Percentiles rank a stretch among this genome's conserved stretches.
Conservation (phyloP, 2,888 invertebrate species). For the Oithona nana region DNA sequence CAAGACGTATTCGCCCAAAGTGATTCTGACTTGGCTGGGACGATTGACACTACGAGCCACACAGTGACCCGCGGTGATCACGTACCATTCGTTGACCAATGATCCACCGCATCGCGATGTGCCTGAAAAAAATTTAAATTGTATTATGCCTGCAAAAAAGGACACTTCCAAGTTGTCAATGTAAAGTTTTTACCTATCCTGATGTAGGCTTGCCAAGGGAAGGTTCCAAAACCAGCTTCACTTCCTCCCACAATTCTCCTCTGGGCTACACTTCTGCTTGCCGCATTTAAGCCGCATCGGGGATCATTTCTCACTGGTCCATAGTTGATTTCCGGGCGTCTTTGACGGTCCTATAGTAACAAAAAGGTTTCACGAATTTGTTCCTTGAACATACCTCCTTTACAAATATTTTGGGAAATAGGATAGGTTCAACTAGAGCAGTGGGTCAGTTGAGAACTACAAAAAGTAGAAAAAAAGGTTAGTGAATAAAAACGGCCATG, state of each 20-base stretch:
- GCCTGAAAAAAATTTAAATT: no score
- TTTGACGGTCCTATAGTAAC: slow-evolving; percentile 20
- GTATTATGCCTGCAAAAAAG: no score
- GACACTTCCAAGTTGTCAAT: no score
- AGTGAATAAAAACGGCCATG: no score
- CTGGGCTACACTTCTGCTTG: slow-evolving; percentile 60
- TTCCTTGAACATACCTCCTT: no score
- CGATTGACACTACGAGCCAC: slow-evolving; percentile 49
- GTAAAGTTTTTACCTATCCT: slow-evolving; percentile 70
- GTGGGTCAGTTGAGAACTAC: no score
- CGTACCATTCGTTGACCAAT: slow-evolving; percentile 68
- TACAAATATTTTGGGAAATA: no score
- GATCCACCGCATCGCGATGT: slow-evolving; percentile 64
- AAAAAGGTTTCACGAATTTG: no score
- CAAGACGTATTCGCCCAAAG: slow-evolving; percentile 77
- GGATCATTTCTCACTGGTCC: slow-evolving; percentile 57
- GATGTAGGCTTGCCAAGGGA: slow-evolving; percentile 88
- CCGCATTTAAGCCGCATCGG: slow-evolving; percentile 69
- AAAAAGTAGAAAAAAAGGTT: no score
- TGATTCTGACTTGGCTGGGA: slow-evolving; percentile 47
- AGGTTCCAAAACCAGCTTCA: slow-evolving; percentile 80
- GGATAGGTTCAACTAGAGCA: no score
- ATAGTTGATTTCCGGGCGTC: slow-evolving; percentile 36
- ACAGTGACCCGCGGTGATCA: slow-evolving; percentile 84
- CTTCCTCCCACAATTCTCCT: slow-evolving; percentile 73